Conservation (phyloP, 1,140 invertebrate species). For the Aphelenchoides avenae region DNA sequence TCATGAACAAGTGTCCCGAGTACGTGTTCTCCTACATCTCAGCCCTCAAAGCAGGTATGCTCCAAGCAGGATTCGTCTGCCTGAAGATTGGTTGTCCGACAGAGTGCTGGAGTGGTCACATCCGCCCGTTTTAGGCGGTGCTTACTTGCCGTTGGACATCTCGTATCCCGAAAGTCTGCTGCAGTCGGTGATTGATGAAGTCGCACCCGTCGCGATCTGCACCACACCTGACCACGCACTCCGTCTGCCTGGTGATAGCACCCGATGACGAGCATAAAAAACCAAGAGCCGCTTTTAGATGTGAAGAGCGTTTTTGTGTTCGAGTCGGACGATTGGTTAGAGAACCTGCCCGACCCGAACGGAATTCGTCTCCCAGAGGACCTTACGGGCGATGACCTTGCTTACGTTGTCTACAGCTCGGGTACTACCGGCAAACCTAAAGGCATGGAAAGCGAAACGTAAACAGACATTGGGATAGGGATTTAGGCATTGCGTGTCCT, state of each 20-base stretch:
- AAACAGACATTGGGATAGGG: not conserved
- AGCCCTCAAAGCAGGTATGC: conserved; percentile 62
- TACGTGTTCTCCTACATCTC: conserved; percentile 61
- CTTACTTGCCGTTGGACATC: conserved; percentile 63
- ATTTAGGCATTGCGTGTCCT: conserved; percentile 61
- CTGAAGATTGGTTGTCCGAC: not conserved
- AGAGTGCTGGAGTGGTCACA: not conserved
- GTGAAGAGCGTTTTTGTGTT: conserved; percentile 17
- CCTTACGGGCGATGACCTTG: conserved; percentile 60
- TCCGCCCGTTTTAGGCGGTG: conserved; percentile 57
- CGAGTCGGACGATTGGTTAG: conserved; percentile 13
- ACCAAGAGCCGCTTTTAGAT: not conserved
- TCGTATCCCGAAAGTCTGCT: conserved; percentile 62
- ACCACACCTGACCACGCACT: conserved; percentile 48
- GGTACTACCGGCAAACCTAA: conserved; percentile 66
- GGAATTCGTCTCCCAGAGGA: conserved; percentile 9
- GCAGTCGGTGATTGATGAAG: conserved; percentile 60
- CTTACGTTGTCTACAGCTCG: conserved; percentile 61
- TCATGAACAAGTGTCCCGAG: conserved; percentile 45
- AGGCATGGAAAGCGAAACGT: conserved; percentile 39
- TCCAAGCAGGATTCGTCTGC: not conserved
- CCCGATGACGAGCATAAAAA: conserved; percentile 6
- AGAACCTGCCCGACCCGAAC: conserved; percentile 3
- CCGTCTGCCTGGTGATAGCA: conserved; percentile 44
- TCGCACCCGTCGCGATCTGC: conserved; percentile 58